These are phyloP conservation scores for Himalopsyche kuldschensis DNA, from an alignment of 2,888 invertebrate species.

Conservation along the genomic window DNA sequence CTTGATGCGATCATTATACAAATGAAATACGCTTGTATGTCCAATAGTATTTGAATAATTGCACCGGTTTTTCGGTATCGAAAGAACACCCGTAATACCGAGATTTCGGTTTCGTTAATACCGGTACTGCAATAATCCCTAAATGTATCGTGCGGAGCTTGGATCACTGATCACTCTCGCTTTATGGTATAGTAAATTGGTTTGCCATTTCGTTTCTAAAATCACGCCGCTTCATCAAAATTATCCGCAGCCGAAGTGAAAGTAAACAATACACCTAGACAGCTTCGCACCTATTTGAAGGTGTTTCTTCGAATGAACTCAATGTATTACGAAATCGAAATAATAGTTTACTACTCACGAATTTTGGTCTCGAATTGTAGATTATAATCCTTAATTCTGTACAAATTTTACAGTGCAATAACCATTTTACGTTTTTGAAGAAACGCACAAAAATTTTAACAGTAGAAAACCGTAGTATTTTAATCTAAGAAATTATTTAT, in stretches of 20 bases:
- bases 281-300: not conserved
- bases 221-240: not conserved
- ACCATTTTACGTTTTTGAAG: no score
- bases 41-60: no score
- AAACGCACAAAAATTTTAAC: no score
- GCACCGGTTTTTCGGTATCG: no score
- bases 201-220: not conserved
- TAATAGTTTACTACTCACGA: not conserved
- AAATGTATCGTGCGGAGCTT: not conserved
- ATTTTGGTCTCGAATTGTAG: not conserved
- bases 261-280: not conserved
- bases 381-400: not conserved
- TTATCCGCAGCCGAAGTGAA: not conserved
- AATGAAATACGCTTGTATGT: no score
- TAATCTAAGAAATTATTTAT: no score
- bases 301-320: not conserved
- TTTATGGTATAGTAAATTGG: not conserved
- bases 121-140: no score
- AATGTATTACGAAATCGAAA: not conserved
- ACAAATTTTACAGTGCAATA: not conserved
- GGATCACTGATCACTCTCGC: not conserved
- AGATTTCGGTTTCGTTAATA: no score
- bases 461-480: no score
- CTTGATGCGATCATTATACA: no score
- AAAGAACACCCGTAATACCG: no score